phyloP scores from a whole-genome alignment of 2,888 invertebrate genomes.

The Neocrepidodera transversa region DNA sequence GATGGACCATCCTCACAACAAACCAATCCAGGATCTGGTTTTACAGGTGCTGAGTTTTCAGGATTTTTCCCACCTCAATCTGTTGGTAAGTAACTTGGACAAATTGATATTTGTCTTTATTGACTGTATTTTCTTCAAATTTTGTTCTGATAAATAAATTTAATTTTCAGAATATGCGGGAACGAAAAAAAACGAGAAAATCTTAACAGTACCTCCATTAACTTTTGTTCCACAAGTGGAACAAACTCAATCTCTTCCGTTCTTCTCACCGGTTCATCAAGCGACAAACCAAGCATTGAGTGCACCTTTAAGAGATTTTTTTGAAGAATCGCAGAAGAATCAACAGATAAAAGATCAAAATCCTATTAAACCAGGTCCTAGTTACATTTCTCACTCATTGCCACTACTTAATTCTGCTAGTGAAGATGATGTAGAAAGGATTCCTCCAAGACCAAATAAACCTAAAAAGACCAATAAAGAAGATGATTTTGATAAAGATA shows the following conservation, averaged over 20 bases:
- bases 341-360: slow-evolving; percentile 39
- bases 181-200: slow-evolving; percentile 39
- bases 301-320: slow-evolving; percentile 53
- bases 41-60: slow-evolving; percentile 64
- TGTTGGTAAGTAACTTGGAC: slow-evolving; percentile 34
- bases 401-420: slow-evolving; percentile 42
- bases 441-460: slow-evolving; percentile 42
- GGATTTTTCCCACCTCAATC: slow-evolving; percentile 59
- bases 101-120: slow-evolving; percentile 9
- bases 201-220: slow-evolving; percentile 42
- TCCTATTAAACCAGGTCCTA: slow-evolving; percentile 50
- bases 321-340: slow-evolving; percentile 52
- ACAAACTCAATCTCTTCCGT: slow-evolving; percentile 15
- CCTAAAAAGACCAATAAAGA: slow-evolving; percentile 16
- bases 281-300: slow-evolving; percentile 12
- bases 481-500: slow-evolving; percentile 31
- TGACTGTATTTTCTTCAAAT: neutral
- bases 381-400: slow-evolving; percentile 53
- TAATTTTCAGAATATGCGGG: slow-evolving; percentile 35
- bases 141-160: neutral
- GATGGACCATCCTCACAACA: slow-evolving; percentile 38
- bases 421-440: slow-evolving; percentile 43
- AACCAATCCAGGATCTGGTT: slow-evolving; percentile 36
- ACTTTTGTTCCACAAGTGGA: slow-evolving; percentile 41
- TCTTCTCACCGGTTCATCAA: slow-evolving; percentile 21